Conservation (phyloP, 2,113 vertebrate species). For the Pontoporia blainvillei region DNA sequence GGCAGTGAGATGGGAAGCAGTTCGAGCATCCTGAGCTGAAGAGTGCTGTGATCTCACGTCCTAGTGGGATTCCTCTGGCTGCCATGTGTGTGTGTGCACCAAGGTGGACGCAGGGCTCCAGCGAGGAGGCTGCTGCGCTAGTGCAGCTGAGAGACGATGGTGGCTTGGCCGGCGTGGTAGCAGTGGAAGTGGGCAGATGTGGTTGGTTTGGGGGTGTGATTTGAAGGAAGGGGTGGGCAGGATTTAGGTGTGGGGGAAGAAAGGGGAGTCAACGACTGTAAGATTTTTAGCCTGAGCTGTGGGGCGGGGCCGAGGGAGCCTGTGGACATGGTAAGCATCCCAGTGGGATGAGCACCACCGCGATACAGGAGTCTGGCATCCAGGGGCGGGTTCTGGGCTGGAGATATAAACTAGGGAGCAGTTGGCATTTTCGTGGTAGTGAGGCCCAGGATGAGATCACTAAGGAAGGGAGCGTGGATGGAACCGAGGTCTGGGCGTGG, state of each 20-base stretch:
- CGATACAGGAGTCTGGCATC: rapidly evolving
- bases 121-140: neutral
- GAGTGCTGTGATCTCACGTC: too few relatives aligned
- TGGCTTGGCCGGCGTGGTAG: neutral
- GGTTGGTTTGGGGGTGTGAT: neutral
- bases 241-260: neutral
- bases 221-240: neutral
- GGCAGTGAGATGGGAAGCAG: neutral
- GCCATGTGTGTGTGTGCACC: rapidly evolving
- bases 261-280: neutral
- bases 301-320: too few relatives aligned
- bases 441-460: neutral
- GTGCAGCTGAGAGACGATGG: neutral
- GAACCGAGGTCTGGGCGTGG: neutral
- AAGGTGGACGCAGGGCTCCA: neutral
- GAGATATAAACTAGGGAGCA: neutral
- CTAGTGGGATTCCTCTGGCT: neutral
- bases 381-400: neutral
- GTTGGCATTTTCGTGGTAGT: rapidly evolving
- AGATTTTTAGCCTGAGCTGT: too few relatives aligned
- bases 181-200: neutral
- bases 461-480: neutral
- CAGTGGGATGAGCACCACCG: too few relatives aligned
- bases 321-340: neutral
- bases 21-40: neutral